Evolutionary conservation across 2,113 vertebrate species (phyloP), one percentile per base, ranked within the genome.

Genomic region (Turdus rufiventris): DNA sequence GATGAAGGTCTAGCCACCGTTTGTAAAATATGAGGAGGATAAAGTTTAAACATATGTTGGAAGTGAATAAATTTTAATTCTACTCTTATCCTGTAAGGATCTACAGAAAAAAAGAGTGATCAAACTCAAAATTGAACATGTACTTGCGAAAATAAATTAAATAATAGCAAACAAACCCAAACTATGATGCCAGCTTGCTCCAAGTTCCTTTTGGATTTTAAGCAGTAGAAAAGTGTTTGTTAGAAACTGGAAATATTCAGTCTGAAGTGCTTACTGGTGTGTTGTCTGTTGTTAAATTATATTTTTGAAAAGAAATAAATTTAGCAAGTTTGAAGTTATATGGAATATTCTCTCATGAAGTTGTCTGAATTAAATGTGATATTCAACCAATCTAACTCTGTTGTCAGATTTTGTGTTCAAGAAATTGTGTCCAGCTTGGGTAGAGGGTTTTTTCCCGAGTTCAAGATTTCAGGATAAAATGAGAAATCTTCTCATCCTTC

Each of bases 191-290:
- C 18, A 18, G 12, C 24, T 89, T 80, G 20, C 11, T 71, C 5
- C 42, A 36, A n/a, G 18, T 56, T 76, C 20, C 14, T 57, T 8
- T 36, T 65, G 34, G 18, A 60, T 14, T 38, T 28, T 43, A 33
- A 62, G 15, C 8, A 28, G 19, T 18, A 12, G 5, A 62, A 88
- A 58, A 8, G 4, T 20, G 4, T 63, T 67, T 72, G 17, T 17
- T 72, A 56, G 72, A 81, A 18, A 7, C n/a, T 51, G 16, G 40
- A 73, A 80, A 53, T 56, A 24, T 1, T 76, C 14, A 8, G 8
- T 76, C 43, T 51, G n/a, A 83, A 76, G 5, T 0, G 0, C 6
- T 75, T 72, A 12, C 9, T 56, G 16, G 1, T 68, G 12, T 60
- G 8, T 24, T 51, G 12, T 61, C 76, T 86, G 50, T 8, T 77